Percentiles rank a stretch among this genome's conserved stretches.
phyloP scores from a whole-genome alignment of 2,888 invertebrate genomes.

The Mesorhabditis spiculigera region DNA sequence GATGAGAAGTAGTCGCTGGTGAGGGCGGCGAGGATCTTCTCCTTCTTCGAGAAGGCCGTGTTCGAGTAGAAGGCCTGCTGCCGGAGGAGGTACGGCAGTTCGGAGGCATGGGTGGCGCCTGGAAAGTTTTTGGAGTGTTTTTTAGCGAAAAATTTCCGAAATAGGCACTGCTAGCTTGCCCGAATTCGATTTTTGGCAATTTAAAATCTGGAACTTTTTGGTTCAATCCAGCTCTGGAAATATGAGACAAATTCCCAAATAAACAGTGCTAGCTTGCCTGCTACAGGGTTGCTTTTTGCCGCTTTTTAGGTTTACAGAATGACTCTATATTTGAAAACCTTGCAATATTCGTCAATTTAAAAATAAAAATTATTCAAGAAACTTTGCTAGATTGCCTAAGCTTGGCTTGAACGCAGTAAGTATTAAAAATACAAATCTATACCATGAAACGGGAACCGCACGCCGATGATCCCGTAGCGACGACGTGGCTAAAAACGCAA shows the following conservation, averaged over 20 bases:
- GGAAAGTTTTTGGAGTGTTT: not conserved
- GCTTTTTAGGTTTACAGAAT: too few species aligned
- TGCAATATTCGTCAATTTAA: too few species aligned
- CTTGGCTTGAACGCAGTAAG: too few species aligned
- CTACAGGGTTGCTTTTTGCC: too few species aligned
- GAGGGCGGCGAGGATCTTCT: not conserved
- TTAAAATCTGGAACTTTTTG: too few species aligned
- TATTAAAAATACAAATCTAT: not conserved
- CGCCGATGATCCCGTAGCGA: not conserved
- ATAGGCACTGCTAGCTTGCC: not conserved
- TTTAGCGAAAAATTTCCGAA: not conserved
- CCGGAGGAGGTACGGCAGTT: conserved; percentile 35
- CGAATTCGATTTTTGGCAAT: too few species aligned
- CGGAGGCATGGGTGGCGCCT: conserved; percentile 40
- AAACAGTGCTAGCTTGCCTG: too few species aligned
- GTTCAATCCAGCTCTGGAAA: too few species aligned
- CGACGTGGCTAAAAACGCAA: not conserved
- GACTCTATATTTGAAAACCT: too few species aligned
- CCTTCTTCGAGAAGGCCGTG: not conserved
- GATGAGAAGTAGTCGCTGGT: conserved; percentile 4
- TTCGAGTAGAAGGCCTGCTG: conserved; percentile 1
- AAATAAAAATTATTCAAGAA: too few species aligned
- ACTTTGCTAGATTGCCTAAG: too few species aligned
- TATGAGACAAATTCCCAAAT: too few species aligned
- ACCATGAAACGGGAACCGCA: not conserved